Evolutionary conservation across 2,797 vertebrate species (phyloP), one percentile per base, ranked within the genome.

Genomic region (Pangasius larnaudii): DNA sequence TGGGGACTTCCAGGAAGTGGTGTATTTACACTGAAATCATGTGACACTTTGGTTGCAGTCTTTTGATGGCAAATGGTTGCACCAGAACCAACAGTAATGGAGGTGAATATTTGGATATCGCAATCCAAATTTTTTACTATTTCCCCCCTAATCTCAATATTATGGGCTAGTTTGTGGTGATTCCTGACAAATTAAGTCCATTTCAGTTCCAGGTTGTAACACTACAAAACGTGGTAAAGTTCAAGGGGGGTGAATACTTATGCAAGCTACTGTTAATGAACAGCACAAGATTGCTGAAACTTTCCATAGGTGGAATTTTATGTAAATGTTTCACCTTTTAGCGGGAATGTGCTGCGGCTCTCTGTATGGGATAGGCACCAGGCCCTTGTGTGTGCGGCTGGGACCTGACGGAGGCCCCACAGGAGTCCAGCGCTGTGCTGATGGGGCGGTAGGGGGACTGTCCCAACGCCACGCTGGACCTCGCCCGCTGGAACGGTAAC

Each of bases 381-480:
- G 86, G 85, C 94, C 85, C 85, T 97, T 98, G 39, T 96, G 96
- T 53, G 95, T 90, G 86, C 97, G 96, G 33, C 93, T 91, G 14
- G 96, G 95, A 80, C 89, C 93, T 30, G 95, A 96, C 10, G 95
- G 95, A 0, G 95, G 95, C 24, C 94, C 94, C 0, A 96, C 93
- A 6, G 95, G 90, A 0, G 92, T 89, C 97, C 97, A 98, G 69
- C 97, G 97, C 90, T 96, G 96, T 0, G 93, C 56, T 72, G 93
- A 96, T 0, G 96, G 90, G n/a, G 96, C 92, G 58, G 93, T 93
- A 0, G 96, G 94, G 0, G 97, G 95, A 59, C 96, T 96, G 13
- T 97, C 97, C 97, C 97, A 98, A 84, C 97, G 96, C 97, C 97
- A 98, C 0, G 93, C 91, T 0, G 94, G 91, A n/a, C 95, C 95